These are phyloP conservation scores for Cordilura impudica DNA, from an alignment of 2,888 invertebrate genomes.

Conservation along the genomic window DNA sequence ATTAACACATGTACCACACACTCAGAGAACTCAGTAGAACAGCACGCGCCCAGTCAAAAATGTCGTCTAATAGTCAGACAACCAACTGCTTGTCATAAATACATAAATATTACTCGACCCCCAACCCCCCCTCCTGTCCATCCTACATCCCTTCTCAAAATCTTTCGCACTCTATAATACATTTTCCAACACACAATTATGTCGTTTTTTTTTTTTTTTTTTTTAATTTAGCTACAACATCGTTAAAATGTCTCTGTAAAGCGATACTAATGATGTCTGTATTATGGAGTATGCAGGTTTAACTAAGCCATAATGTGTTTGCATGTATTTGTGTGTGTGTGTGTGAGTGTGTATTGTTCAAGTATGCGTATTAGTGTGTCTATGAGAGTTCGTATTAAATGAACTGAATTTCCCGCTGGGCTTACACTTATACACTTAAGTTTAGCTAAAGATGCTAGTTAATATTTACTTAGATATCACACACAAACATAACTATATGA, in stretches of 20 bases:
- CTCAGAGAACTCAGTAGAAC: slow-evolving; percentile 34
- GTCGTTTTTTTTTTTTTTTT: not conserved
- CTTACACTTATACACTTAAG: slow-evolving; percentile 42
- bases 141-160: not conserved
- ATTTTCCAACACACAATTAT: not conserved
- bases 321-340: not conserved
- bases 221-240: slow-evolving; percentile 7
- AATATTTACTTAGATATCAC: slow-evolving; percentile 39
- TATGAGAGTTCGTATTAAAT: slow-evolving; percentile 37
- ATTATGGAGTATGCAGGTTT: slow-evolving; percentile 33
- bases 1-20: slow-evolving; percentile 50
- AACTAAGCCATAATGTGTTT: not conserved
- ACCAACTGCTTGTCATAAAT: not conserved
- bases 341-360: not conserved
- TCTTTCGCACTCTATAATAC: not conserved
- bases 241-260: slow-evolving; percentile 43
- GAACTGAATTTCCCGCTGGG: slow-evolving; percentile 59
- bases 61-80: not conserved
- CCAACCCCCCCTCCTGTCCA: not conserved
- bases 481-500: too few relatives aligned
- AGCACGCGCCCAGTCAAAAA: slow-evolving; percentile 42
- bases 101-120: not conserved
- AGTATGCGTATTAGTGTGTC: not conserved
- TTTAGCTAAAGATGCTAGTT: slow-evolving; percentile 40
- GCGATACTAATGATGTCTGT: slow-evolving; percentile 53